These are phyloP conservation scores for Murina feae DNA, from an alignment of 2,113 vertebrate genomes.

Conservation along the genomic window DNA sequence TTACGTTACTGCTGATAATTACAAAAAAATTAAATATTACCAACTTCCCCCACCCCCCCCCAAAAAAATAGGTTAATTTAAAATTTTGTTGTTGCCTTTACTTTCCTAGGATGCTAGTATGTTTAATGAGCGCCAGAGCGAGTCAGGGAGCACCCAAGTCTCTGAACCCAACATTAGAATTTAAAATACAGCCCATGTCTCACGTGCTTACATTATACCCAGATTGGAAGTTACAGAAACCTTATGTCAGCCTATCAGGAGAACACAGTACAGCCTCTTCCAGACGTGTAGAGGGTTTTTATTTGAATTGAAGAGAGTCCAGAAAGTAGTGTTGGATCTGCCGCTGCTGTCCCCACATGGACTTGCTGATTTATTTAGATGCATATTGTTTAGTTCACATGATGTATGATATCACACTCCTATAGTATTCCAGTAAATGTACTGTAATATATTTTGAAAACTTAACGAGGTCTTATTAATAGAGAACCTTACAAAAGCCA, in stretches of 20 bases:
- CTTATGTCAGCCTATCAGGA: not conserved
- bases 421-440: conserved; percentile 66
- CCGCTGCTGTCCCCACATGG: not conserved
- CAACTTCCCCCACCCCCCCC: not conserved
- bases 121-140: not conserved
- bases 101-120: not conserved
- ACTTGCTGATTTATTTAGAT: conserved; percentile 25
- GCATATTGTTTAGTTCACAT: conserved; percentile 28
- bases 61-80: not conserved
- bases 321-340: not conserved
- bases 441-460: conserved; percentile 71
- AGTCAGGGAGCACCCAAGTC: not conserved
- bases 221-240: not conserved
- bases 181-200: not conserved
- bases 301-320: not conserved
- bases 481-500: conserved; percentile 59
- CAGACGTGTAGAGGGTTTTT: not conserved
- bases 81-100: not conserved
- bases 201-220: not conserved
- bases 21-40: not conserved
- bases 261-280: not conserved
- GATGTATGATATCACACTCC: conserved; percentile 46
- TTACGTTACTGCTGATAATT: not conserved
- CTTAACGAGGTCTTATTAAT: conserved; percentile 71
- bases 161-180: not conserved